Conservation (phyloP, 2,797 vertebrate genomes). For the Platyrinchus mystaceus region DNA sequence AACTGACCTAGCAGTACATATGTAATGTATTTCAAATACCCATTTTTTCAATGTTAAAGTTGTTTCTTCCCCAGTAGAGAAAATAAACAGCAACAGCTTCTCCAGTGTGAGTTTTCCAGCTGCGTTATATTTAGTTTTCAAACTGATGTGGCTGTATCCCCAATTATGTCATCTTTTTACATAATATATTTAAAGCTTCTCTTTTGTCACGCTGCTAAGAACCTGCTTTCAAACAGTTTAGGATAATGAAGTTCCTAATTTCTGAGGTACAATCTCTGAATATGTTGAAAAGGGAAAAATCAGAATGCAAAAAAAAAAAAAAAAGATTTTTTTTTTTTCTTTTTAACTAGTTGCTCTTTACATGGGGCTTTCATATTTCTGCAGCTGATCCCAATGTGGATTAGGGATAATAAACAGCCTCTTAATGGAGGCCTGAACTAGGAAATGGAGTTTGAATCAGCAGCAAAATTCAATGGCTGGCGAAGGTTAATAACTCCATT, state of each 20-base stretch:
- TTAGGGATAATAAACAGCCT: slow-evolving; percentile 84
- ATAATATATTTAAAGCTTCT: background rate
- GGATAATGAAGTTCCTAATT: background rate
- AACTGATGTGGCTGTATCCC: background rate
- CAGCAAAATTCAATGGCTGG: slow-evolving; percentile 75
- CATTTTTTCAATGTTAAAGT: background rate
- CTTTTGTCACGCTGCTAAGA: background rate
- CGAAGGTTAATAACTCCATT: slow-evolving; percentile 99
- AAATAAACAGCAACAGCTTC: background rate
- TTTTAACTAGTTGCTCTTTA: slow-evolving; percentile 44
- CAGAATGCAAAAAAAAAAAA: background rate
- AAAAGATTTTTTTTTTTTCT: background rate
- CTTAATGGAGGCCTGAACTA: slow-evolving; percentile 82
- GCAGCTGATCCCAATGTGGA: slow-evolving; percentile 74
- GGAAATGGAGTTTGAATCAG: slow-evolving; percentile 77
- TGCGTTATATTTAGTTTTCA: background rate
- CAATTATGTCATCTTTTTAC: background rate
- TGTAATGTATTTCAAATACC: background rate
- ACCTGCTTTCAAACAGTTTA: slow-evolving; percentile 20
- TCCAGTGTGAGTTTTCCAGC: background rate
- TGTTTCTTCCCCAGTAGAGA: background rate
- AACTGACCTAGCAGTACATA: background rate
- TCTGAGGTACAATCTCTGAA: background rate
- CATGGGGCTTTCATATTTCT: slow-evolving; percentile 63
- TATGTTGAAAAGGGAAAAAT: background rate